Conservation (phyloP, 2,797 vertebrate species). For the Acrocephalus scirpaceus region DNA sequence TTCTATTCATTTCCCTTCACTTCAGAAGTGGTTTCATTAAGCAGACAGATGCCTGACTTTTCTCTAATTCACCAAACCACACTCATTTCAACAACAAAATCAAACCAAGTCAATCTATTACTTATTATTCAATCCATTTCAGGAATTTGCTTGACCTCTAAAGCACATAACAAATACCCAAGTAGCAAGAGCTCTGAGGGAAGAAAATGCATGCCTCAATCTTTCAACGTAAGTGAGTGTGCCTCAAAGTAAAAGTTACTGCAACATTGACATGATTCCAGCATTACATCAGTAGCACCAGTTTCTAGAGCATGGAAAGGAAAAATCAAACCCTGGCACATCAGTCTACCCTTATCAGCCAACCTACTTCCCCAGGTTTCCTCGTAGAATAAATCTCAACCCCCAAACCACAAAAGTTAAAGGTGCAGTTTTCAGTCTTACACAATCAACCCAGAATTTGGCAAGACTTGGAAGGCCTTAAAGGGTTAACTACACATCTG, state of each 20-base stretch:
- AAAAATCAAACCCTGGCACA: neutral
- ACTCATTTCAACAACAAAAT: neutral
- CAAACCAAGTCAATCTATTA: neutral
- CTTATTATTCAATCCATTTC: neutral
- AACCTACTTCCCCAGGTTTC: neutral
- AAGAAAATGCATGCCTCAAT: neutral
- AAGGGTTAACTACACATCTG: neutral
- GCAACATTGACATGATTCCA: neutral
- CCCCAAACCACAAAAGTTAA: neutral
- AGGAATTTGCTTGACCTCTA: neutral
- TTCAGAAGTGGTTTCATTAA: neutral
- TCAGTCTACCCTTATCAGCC: neutral
- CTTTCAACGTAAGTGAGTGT: neutral
- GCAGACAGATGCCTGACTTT: neutral
- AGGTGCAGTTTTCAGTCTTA: neutral
- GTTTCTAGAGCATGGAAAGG: neutral
- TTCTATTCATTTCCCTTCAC: neutral
- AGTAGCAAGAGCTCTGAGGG: neutral
- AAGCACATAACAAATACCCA: neutral
- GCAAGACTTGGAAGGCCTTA: neutral
- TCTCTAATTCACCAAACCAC: neutral
- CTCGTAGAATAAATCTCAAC: neutral
- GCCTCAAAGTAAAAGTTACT: neutral
- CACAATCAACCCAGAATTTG: neutral
- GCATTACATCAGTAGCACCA: neutral